Conservation (phyloP, 1,140 invertebrate genomes). For the Brachionus calyciflorus region DNA sequence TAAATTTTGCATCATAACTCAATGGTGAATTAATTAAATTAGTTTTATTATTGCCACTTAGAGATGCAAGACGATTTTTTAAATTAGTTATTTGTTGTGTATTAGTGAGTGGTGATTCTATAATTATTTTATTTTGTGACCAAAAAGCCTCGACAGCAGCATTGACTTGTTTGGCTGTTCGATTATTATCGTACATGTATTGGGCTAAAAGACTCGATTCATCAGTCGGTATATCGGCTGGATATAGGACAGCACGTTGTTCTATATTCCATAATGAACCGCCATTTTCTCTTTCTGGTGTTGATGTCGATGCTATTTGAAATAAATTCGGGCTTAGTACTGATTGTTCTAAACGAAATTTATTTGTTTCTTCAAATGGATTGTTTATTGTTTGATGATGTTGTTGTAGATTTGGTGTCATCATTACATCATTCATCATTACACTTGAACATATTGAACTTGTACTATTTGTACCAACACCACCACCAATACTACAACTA, state of each 20-base stretch:
- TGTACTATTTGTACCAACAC: no score
- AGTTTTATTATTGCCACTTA: background rate
- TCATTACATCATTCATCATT: conserved; percentile 31
- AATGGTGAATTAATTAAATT: conserved; percentile 15
- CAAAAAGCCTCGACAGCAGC: conserved; percentile 43
- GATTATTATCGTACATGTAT: conserved; percentile 11
- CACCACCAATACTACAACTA: background rate
- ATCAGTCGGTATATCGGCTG: conserved; percentile 39
- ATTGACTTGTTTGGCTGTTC: conserved; percentile 18
- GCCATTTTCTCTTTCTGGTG: conserved; percentile 7
- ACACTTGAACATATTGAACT: conserved; percentile 24
- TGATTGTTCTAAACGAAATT: conserved; percentile 38
- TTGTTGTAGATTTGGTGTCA: conserved; percentile 8
- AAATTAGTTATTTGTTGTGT: background rate
- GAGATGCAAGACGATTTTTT: conserved; percentile 2
- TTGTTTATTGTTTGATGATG: conserved; percentile 29
- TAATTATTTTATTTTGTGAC: conserved; percentile 43
- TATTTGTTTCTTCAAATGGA: conserved; percentile 42
- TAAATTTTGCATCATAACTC: background rate
- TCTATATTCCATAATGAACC: conserved; percentile 34
- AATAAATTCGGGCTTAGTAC: conserved; percentile 42
- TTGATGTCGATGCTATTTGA: conserved; percentile 32
- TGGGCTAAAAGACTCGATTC: conserved; percentile 31
- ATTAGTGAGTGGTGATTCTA: conserved; percentile 37
- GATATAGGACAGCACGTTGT: conserved; percentile 41